Evolutionary conservation across 2,888 invertebrate species (phyloP).

Genomic region (Oegoconia quadripuncta): DNA sequence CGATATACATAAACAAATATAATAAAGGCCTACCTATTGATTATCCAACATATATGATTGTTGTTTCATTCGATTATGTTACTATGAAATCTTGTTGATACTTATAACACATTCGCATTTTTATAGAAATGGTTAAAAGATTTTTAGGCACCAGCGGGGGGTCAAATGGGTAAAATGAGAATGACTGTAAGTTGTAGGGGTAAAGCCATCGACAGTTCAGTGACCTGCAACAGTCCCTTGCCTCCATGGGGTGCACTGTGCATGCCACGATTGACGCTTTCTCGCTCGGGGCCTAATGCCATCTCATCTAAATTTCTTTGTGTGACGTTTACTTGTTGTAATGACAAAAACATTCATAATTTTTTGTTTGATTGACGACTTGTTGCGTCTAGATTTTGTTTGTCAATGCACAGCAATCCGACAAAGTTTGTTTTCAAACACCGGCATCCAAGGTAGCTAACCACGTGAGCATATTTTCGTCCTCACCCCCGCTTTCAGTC

Average conservation of each 20-base stretch:
- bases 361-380: conserved; percentile 22
- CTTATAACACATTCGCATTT: too few relatives aligned
- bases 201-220: conserved; percentile 56
- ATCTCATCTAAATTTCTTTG: conserved; percentile 47
- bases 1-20: too few relatives aligned
- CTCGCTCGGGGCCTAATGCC: conserved; percentile 46
- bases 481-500: conserved; percentile 3
- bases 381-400: conserved; percentile 35
- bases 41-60: not conserved
- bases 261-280: conserved; percentile 42
- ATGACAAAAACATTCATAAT: conserved; percentile 31
- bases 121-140: conserved; percentile 12
- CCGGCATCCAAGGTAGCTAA: conserved; percentile 24
- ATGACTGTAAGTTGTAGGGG: conserved; percentile 40
- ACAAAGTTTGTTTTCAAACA: conserved; percentile 62
- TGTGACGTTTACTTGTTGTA: conserved; percentile 21
- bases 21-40: too few relatives aligned
- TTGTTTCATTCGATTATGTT: too few relatives aligned
- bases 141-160: conserved; percentile 24
- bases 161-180: conserved; percentile 27
- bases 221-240: conserved; percentile 69
- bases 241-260: conserved; percentile 62
- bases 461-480: conserved; percentile 40
- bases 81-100: too few relatives aligned
- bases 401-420: conserved; percentile 52